Percentiles rank a stretch among this genome's conserved stretches.
Conservation (phyloP, 2,797 vertebrate species). For the Phalloptychus januarius region DNA sequence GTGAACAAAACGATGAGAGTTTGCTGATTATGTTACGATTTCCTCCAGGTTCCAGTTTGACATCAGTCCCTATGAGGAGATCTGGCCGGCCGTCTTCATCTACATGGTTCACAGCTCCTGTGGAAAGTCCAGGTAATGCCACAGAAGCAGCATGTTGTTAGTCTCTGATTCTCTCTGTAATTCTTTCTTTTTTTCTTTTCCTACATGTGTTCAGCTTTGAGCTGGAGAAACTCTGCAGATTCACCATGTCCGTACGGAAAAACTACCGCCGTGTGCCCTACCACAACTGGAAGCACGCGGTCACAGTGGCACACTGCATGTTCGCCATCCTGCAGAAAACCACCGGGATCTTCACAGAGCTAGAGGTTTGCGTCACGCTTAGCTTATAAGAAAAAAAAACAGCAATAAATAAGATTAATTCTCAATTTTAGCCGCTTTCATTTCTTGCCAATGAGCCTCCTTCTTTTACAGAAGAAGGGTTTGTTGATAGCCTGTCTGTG, state of each 20-base stretch:
- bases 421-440: not conserved
- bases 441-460: not conserved
- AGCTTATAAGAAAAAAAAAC: not conserved
- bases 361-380: slow-evolving; percentile 85
- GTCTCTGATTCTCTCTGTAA: not conserved
- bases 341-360: slow-evolving; percentile 89
- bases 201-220: slow-evolving; percentile 86
- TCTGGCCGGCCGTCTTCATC: slow-evolving; percentile 97
- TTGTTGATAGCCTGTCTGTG: slow-evolving; percentile 97
- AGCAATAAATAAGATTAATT: not conserved
- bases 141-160: not conserved
- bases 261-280: slow-evolving; percentile 98
- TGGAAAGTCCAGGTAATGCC: slow-evolving; percentile 88
- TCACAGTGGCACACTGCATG: slow-evolving; percentile 98
- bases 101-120: slow-evolving; percentile 97
- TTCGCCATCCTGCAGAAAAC: slow-evolving; percentile 94
- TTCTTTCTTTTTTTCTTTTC: not conserved
- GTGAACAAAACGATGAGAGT: slow-evolving; percentile 16
- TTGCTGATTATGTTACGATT: slow-evolving; percentile 5
- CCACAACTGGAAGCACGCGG: slow-evolving; percentile 99
- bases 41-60: slow-evolving; percentile 94
- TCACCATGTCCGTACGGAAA: slow-evolving; percentile 98
- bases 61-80: slow-evolving; percentile 93
- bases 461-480: slow-evolving; percentile 87
- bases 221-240: slow-evolving; percentile 95